Conservation (phyloP, 2,888 invertebrate genomes). For the Sarcophaga variegata region DNA sequence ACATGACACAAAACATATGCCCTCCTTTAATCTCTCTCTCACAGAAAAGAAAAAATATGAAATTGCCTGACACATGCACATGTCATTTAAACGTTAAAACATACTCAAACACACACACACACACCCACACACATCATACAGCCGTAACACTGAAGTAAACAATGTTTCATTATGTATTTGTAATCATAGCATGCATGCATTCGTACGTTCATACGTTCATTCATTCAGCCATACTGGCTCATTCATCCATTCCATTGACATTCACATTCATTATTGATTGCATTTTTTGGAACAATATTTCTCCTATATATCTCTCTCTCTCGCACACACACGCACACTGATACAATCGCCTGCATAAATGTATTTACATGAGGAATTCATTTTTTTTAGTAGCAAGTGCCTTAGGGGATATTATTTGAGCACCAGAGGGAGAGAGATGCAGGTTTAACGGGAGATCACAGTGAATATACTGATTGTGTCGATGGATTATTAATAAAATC, state of each 20-base stretch:
- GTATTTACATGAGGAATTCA: no score
- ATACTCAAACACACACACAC: not conserved
- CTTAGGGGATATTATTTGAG: no score
- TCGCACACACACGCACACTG: no score
- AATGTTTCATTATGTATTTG: not conserved
- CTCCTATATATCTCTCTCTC: no score
- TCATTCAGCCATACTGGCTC: slow-evolving; percentile 10
- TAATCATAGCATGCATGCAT: not conserved
- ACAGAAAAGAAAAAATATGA: not conserved
- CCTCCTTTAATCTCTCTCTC: not conserved
- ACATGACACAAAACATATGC: not conserved
- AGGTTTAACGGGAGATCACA: no score
- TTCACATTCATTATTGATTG: slow-evolving; percentile 68
- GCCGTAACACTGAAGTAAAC: no score
- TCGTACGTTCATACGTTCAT: not conserved
- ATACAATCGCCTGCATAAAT: no score
- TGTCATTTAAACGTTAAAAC: no score
- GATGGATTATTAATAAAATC: no score
- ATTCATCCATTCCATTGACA: slow-evolving; percentile 46
- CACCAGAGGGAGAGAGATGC: no score
- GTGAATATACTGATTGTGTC: no score
- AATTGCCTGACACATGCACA: not conserved
- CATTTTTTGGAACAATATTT: slow-evolving; percentile 54
- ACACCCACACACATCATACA: not conserved
- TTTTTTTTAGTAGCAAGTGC: no score